Base-by-base conservation (phyloP, 53 echinoderm and acorn worm genomes). In the Crossaster papposus region DNA sequence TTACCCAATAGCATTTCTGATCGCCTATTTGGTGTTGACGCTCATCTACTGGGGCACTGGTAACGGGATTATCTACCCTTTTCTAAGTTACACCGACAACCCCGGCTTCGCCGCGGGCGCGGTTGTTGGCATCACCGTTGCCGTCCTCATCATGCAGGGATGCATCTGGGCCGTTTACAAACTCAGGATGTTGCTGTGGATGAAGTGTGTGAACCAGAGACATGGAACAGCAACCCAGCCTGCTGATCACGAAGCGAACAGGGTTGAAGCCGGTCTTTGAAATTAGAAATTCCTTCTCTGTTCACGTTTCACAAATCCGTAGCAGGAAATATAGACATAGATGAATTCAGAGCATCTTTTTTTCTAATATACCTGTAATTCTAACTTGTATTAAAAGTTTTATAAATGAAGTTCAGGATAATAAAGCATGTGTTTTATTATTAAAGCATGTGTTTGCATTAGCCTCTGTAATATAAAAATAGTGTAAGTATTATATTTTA, bases 1-100 rank as follows among this genome's bases (percentile, higher is more conserved):
- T 29, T 94, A 94, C 85, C 83, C 93, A 17, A 20, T 89, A 17
- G 33, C 30, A 2, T 88, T 85, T 26, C 63, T 88, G 31, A 12
- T 90, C 13, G 63, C 73, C 63, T 96, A 91, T 36, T 54, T 79
- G 50, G 26, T 74, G 3, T 64, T 96, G 24, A 91, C 92, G 30
- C 32, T 91, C 53, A 90, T 96, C 38, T 89, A 92, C 79, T 92
- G 90, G 92, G 94, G 70, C 14, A 88, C 86, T 0, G 90, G 90
- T 35, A 91, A 91, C 18, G 92, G 89, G 12, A 68, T 51, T 30
- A 73, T 92, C 24, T 92, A 92, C 72, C 87, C 82, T 17, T 70
- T 90, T 77, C 65, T 94, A n/a, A 82, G 90, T 51, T 92, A 92
- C 62, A 50, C 65, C 51, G 63, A 76, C 5, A 32, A 79, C 14